Evolutionary conservation across 1,140 invertebrate species (phyloP), one percentile per base, ranked within the genome.

Genomic region (Steinernema khuongi): DNA sequence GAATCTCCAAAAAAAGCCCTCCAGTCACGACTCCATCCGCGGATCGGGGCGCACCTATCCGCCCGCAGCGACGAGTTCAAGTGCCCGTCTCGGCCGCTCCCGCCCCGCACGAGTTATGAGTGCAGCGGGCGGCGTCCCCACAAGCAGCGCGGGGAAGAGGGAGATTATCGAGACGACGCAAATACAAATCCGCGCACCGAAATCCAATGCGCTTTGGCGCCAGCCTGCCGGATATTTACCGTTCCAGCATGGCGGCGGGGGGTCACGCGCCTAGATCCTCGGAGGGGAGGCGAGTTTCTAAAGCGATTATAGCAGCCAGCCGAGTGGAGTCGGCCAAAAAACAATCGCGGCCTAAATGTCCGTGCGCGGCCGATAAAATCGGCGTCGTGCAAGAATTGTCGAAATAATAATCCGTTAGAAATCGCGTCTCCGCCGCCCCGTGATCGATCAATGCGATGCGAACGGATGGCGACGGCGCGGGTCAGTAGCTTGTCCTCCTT

Each of bases 181-280:
- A 60, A 60, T 60, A 60, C 50, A 60, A 60, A 60, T 60, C 50
- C 50, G 11, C 50, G 11, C 50, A 60, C 50, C 50, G 50, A 60
- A 60, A 7, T 60, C 50, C 11, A 60, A 60, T 60, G 4, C 11
- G 11, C 4, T 14, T 22, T 60, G 50, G 50, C 50, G 50, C 50
- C 50, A 60, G 50, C 50, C 7, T 22, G 50, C 50, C 50, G 50
- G 50, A 60, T 60, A 60, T 60, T 60, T 60, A 60, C 50, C 50
- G 50, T 60, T 60, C 50, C 50, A 60, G 14, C 4, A 41, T n/a
- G n/a, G 36, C 50, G 7, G 26, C 50, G 50, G 50, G 50, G 50
- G 50, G 26, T 60, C 50, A n/a, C 50, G 26, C 50, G 26, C 50
- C 14, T 4, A 60, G 50, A 17, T 14, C 14, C 14, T 14, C 7